Conservation (phyloP, 2,797 vertebrate species). For the Lepilemur septentrionalis region DNA sequence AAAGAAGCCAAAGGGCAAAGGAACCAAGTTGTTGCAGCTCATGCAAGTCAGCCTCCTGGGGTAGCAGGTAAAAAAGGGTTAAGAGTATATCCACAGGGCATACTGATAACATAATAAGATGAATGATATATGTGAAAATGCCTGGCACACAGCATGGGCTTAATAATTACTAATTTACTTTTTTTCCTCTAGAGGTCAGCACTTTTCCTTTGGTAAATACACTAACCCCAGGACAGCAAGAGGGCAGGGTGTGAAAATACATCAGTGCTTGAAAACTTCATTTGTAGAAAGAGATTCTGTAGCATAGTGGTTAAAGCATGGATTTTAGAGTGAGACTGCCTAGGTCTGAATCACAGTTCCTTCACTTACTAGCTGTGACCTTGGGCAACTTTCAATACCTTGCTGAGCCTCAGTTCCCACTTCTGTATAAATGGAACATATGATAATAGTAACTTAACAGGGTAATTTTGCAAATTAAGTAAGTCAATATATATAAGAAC, state of each 20-base stretch:
- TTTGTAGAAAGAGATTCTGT: neutral
- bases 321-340: neutral
- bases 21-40: neutral
- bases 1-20: neutral
- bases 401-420: neutral
- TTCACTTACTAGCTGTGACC: neutral
- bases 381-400: neutral
- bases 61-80: neutral
- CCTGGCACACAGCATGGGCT: neutral
- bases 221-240: neutral
- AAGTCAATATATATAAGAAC: neutral
- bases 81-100: neutral
- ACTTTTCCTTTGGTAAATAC: neutral
- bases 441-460: neutral
- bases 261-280: neutral
- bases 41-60: neutral
- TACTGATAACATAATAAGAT: neutral
- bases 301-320: neutral
- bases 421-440: neutral
- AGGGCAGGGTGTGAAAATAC: neutral
- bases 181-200: neutral
- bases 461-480: neutral
- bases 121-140: neutral
- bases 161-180: neutral
- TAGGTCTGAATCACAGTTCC: neutral